Evolutionary conservation across 1,140 invertebrate species (phyloP), one percentile per base, ranked within the genome.

Genomic region (Colletes gigas): DNA sequence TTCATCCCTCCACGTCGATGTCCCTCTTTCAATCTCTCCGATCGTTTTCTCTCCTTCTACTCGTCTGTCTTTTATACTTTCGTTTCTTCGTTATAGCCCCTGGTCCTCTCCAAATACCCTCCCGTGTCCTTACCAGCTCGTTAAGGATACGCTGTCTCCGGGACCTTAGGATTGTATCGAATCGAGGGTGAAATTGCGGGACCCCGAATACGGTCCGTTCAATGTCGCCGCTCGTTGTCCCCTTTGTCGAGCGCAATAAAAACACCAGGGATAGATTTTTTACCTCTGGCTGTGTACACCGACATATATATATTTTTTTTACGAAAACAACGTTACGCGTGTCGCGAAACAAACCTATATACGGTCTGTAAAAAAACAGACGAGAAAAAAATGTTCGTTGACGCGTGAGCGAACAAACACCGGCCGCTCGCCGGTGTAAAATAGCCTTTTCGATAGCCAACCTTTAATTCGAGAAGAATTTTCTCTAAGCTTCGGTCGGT

Each of bases 101-200:
- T 19, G 1, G 15, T 15, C n/a, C 30, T 47, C 57, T 66, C 47
- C 41, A 73, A 41, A 21, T 30, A 30, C 30, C 68, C 17, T 12
- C 39, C 63, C 17, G 19, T 17, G 19, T 39, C 54, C 41, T 79
- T 63, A 68, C 55, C 55, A 55, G 57, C 80, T 86, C 84, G 84
- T 85, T 84, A 84, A 73, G 57, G 78, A 69, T 81, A 84, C 67
- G 55, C 66, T 30, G 78, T 19, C 41, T 63, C 57, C 39, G 10
- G 15, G 54, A 21, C 41, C 41, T 19, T n/a, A 47, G 30, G 60
- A 82, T 78, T 82, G 50, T 60, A 82, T 84, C 78, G 84, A 81
- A 78, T 77, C 74, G 66, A 62, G 19, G 59, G 44, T 68, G 66
- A 82, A 86, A 86, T 82, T 85, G 78, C 52, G 15, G n/a, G 54